Conservation (phyloP, 2,797 vertebrate species). For the Macrochelys suwanniensis region DNA sequence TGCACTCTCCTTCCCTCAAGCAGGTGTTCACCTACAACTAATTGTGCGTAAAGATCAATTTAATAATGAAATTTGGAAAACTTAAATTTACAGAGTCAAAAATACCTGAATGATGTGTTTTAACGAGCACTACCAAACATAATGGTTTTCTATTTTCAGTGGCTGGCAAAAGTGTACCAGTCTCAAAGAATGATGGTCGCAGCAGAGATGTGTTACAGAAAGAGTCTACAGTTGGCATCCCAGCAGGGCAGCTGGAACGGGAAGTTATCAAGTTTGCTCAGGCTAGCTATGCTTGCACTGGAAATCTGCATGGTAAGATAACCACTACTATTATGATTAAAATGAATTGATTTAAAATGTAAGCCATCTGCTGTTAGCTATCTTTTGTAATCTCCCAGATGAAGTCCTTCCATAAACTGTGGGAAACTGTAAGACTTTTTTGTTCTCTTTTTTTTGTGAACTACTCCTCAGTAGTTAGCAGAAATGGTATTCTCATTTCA, state of each 20-base stretch:
- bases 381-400: neutral
- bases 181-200: conserved; percentile 92
- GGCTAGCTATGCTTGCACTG: conserved; percentile 90
- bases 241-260: conserved; percentile 89
- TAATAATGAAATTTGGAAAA: neutral
- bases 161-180: conserved; percentile 93
- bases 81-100: neutral
- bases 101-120: neutral
- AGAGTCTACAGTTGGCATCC: conserved; percentile 93
- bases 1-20: neutral
- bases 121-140: too few species aligned
- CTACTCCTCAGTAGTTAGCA: neutral
- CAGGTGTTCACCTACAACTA: neutral
- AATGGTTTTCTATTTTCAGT: conserved; percentile 81
- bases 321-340: neutral
- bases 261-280: conserved; percentile 91
- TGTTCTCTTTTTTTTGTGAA: neutral
- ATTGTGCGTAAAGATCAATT: neutral
- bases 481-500: neutral
- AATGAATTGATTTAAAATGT: neutral
- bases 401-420: neutral
- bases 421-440: neutral
- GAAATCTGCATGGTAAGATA: conserved; percentile 90
- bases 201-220: conserved; percentile 94
- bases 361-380: neutral